Evolutionary conservation across 2,797 vertebrate genomes (phyloP), one percentile per base, ranked within the genome.

Genomic region (Hypotaenidia philippensis): DNA sequence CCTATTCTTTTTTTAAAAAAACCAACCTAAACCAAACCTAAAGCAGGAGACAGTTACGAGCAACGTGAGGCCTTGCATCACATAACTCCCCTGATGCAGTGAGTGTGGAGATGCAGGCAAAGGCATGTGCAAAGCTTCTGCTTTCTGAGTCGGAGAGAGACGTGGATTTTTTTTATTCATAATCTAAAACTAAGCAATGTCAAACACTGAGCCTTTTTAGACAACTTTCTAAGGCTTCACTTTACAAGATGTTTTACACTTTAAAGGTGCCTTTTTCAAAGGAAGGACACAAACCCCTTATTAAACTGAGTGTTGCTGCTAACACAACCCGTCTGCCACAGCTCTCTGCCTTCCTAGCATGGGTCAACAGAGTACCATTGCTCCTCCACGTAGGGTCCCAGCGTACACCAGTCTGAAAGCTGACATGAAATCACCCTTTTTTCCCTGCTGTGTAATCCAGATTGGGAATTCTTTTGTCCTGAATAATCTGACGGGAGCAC

Each of bases 141-240:
- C 22, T 72, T 86, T 91, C 61, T 40, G 18, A 6, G 3, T 17
- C 57, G 50, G n/a, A 93, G 53, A 36, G 22, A 60, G 49, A 89
- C 7, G 1, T 45, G 19, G 8, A 27, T 53, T 60, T 61, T 75
- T 75, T 94, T 57, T 36, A 52, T 76, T 84, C 12, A 5, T 78
- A 41, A 68, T 57, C n/a, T 75, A 75, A 90, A 83, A 36, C n/a
- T 44, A 63, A 84, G 20, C 32, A 55, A 57, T 65, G 45, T 82
- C 47, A 90, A 90, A 92, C 29, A 49, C 4, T 15, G 21, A 59
- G 16, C 22, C 6, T 87, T 90, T 86, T 84, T 13, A 74, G 31
- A 13, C 8, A 66, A 44, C 31, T 59, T 86, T 75, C 31, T 65
- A 87, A 68, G 44, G 4, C 66, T 63, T 91, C 64, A 44, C 5